Evolutionary conservation across 2,888 invertebrate species (phyloP), one percentile per base, ranked within the genome.

Genomic region (Ophion obscuratus): DNA sequence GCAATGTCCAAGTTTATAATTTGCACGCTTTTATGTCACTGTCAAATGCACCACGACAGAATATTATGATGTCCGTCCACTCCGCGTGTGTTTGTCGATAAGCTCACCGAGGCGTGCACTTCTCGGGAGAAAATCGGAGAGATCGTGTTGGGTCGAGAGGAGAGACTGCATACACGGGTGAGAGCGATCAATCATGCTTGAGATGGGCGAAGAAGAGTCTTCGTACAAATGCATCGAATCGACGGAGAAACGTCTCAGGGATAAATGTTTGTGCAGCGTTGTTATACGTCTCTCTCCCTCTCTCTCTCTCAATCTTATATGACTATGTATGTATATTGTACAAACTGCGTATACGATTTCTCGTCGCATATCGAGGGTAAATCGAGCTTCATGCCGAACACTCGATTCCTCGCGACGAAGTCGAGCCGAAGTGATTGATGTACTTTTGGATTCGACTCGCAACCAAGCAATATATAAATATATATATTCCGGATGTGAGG

Each of bases 361-460:
- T 71, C 61, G 64, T 75, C 81, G 77, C n/a, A 53, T 53, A 47
- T 75, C 61, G 67, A 44, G 31, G 61, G 73, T 62, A 83, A 83
- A 78, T n/a, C 68, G 81, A 70, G 68, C 68, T 73, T 59, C 64
- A 76, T 61, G 47, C 61, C 77, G 61, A 36, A 27, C 70, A 64
- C 36, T 62, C 59, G 68, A 74, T 77, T 67, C 40, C 66, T 81
- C 79, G 80, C 61, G 78, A 81, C 66, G 70, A 86, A 87, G 85
- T 87, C 87, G 77, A 88, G 87, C 70, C 76, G 80, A 85, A 86
- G 87, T 88, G 88, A 88, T 88, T 83, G 87, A 88, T 88, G 84
- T 73, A 86, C 80, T 84, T 87, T 81, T 62, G 87, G 67, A 82
- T 83, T 75, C 77, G 81, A 67, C 85, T 81, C 85, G 40, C 81